Evolutionary conservation across 2,797 vertebrate species (phyloP), one percentile per base, ranked within the genome.

Genomic region (Enteromius trimaculatus): DNA sequence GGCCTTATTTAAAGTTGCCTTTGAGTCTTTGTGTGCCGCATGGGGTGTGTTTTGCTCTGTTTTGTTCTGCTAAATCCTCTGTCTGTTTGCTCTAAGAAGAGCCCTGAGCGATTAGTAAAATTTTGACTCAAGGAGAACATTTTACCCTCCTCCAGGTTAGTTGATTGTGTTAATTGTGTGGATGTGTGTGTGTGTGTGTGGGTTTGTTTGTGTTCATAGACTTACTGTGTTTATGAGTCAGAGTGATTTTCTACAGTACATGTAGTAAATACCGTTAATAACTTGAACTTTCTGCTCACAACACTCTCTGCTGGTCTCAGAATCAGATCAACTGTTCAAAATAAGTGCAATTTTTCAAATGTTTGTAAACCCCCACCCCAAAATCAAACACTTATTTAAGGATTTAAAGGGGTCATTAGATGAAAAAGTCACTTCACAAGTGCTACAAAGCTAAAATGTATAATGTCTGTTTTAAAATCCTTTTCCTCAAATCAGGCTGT

Each of bases 21-120:
- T 93, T 92, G 90, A 94, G 92, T 92, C 92, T 93, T 94, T 95
- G 92, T 94, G 89, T 82, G 86, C 86, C 90, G 90, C 84, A 87
- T 87, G 90, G 91, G 92, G 87, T 89, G 89, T 93, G 91, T 91
- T 88, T 88, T 92, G 86, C 90, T 87, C 91, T 81, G 92, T 94
- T 89, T 93, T 95, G 91, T 94, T 95, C 93, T 92, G 92, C 77
- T 91, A 94, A 94, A 93, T 94, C 93, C 91, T 91, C 89, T 82
- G 91, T 90, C 89, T 88, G 88, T 92, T 92, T 93, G 91, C 71
- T 93, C 91, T 92, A 88, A 90, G 90, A 90, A 91, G 86, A 92
- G 91, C 94, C 93, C 93, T 92, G 91, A 93, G 92, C 80, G 92
- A 95, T 95, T 94, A 93, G 88, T 88, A 87, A 88, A 44, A 62